Evolutionary conservation across 1,140 invertebrate genomes (phyloP), one percentile per base, ranked within the genome.

Genomic region (Tetramorium alpestre): DNA sequence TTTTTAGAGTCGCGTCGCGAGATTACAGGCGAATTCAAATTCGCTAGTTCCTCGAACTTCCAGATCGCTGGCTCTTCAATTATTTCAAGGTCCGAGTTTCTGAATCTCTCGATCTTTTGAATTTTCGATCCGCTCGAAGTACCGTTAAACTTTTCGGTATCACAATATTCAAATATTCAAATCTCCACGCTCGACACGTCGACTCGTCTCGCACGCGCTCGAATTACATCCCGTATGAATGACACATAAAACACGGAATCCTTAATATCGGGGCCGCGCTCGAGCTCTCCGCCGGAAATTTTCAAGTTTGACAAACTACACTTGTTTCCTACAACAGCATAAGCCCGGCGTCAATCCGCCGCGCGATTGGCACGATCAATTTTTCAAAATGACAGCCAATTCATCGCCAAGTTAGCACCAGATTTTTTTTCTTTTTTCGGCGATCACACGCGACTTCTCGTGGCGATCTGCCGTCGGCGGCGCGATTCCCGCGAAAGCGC

Each of bases 111-210:
- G 18, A 44, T 3, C 16, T 11, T 41, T 18, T 10, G 33, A 13
- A 28, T 49, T 28, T 2, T n/a, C 28, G 8, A n/a, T 22, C 47
- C 28, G 33, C 22, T 6, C 47, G 2, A 80, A 22, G 18, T 25
- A 10, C 10, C 28, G 33, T 51, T 22, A 13, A 41, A 65, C 3
- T 11, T 49, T 28, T 4, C 28, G 2, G 28, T 33, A 33, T 33
- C 1, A 2, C 2, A 33, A 33, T 33, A 33, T 33, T 33, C 2
- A 25, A 10, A 51, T 54, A 65, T 65, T 33, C 8, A 33, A 33
- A 67, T 80, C 76, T 67, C 54, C 76, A 51, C 11, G 18, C 44
- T 41, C 33, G 76, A 47, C 38, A 64, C 28, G 5, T 51, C 44
- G 33, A 80, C 47, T 65, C 49, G 22, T 33, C 28, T 13, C 47